Percentiles rank a stretch among this genome's conserved stretches.
phyloP scores from a whole-genome alignment of 2,113 vertebrate genomes.

The Chiloscyllium plagiosum region DNA sequence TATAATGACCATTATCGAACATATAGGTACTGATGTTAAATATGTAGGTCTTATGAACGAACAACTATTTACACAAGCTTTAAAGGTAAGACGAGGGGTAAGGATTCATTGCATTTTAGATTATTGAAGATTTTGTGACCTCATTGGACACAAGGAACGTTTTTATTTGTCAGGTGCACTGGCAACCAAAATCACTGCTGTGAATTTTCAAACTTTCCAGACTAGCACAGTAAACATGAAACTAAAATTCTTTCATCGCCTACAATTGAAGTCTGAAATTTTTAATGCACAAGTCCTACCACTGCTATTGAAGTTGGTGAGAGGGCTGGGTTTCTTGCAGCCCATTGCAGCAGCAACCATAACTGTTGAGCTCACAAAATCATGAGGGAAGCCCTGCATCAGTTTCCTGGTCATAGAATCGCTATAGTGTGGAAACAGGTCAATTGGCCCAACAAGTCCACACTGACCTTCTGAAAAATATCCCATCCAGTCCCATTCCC shows the following conservation, averaged over 20 bases:
- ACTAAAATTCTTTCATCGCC: neutral
- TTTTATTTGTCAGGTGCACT: neutral
- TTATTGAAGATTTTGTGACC: neutral
- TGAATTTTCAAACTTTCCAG: neutral
- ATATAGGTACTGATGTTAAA: neutral
- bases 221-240: neutral
- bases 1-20: no score
- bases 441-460: no score
- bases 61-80: neutral
- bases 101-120: neutral
- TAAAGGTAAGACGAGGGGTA: neutral
- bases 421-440: no score
- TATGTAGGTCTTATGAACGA: neutral
- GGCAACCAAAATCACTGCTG: neutral
- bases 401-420: no score
- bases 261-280: neutral
- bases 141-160: neutral
- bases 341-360: no score
- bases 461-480: no score
- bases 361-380: no score
- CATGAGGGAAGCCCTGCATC: no score
- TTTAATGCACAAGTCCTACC: neutral
- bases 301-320: no score
- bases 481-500: no score
- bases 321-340: no score